Percentiles rank a stretch among this genome's conserved stretches.
Conservation (phyloP, 2,888 invertebrate species). For the Habroteleia sp. region DNA sequence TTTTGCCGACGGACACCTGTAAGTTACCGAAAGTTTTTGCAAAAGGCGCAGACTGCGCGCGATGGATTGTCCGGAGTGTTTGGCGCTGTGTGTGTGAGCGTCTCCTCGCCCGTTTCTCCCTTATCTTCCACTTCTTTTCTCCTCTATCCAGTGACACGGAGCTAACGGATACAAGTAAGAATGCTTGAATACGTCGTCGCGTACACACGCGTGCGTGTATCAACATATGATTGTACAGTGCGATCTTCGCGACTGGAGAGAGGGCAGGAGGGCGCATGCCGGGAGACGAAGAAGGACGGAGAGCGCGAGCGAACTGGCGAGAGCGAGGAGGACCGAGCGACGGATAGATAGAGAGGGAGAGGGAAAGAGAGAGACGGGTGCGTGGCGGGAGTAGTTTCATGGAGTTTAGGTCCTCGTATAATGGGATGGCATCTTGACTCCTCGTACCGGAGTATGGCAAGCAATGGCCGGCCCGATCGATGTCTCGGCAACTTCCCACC, state of each 20-base stretch:
- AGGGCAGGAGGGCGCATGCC: background rate
- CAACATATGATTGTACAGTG: slow-evolving; percentile 16
- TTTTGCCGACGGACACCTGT: slow-evolving; percentile 18
- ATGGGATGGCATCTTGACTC: slow-evolving; percentile 81
- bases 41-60: too few relatives aligned
- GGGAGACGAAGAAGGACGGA: slow-evolving; percentile 4
- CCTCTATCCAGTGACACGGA: slow-evolving; percentile 34
- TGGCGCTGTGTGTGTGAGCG: too few relatives aligned
- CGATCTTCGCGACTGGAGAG: slow-evolving; percentile 1
- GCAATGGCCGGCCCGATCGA: slow-evolving; percentile 81
- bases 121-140: too few relatives aligned
- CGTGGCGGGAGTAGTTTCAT: slow-evolving; percentile 76
- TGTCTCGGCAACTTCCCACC: slow-evolving; percentile 80
- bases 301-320: slow-evolving; percentile 20
- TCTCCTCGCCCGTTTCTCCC: background rate
- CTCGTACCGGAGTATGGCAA: slow-evolving; percentile 78
- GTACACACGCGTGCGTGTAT: slow-evolving; percentile 20
- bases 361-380: slow-evolving; percentile 66
- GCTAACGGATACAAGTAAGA: slow-evolving; percentile 19
- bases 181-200: slow-evolving; percentile 25
- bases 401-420: slow-evolving; percentile 77
- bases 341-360: slow-evolving; percentile 7
- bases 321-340: slow-evolving; percentile 17
- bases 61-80: too few relatives aligned
- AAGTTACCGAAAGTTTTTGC: slow-evolving; percentile 15